Evolutionary conservation across 2,888 invertebrate genomes (phyloP).

Genomic region (Drosophila lacicola): DNA sequence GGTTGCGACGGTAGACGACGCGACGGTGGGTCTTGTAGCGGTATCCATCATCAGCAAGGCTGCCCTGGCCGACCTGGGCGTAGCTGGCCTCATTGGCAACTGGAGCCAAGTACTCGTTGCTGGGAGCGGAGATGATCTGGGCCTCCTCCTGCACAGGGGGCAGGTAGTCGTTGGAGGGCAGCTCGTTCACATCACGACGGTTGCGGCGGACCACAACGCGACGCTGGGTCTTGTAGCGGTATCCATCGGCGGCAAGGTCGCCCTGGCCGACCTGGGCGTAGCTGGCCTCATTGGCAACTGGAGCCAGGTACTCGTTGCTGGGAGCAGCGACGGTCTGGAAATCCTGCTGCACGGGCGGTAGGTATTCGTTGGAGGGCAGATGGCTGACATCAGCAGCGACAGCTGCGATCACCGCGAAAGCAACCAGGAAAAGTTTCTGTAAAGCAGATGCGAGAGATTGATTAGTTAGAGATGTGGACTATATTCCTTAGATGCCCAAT

Average conservation of each 20-base stretch:
- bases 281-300: constrained; percentile 33
- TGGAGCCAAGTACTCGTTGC: constrained; percentile 59
- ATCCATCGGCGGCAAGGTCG: constrained; percentile 60
- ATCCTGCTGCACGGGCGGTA: constrained; percentile 77
- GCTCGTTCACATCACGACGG: constrained; percentile 79
- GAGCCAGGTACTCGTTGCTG: constrained; percentile 76
- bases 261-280: constrained; percentile 24
- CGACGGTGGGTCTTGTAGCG: constrained; percentile 82
- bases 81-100: constrained; percentile 3
- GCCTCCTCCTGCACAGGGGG: constrained; percentile 69
- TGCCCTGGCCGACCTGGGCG: constrained; percentile 5
- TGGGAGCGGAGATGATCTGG: constrained; percentile 51
- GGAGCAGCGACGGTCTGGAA: constrained; percentile 58
- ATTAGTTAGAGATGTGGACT: background rate
- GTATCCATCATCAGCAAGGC: constrained; percentile 81
- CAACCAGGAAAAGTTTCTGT: constrained; percentile 81
- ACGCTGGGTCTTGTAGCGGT: constrained; percentile 80
- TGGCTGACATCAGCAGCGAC: constrained; percentile 81
- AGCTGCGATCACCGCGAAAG: constrained; percentile 80
- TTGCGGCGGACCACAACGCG: constrained; percentile 71
- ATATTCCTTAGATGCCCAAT: constrained; percentile 2
- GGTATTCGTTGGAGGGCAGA: constrained; percentile 78
- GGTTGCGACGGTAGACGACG: constrained; percentile 73
- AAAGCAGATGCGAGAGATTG: constrained; percentile 30
- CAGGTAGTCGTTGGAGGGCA: constrained; percentile 65